Conservation (phyloP, 2,888 invertebrate genomes). For the Aromia moschata region DNA sequence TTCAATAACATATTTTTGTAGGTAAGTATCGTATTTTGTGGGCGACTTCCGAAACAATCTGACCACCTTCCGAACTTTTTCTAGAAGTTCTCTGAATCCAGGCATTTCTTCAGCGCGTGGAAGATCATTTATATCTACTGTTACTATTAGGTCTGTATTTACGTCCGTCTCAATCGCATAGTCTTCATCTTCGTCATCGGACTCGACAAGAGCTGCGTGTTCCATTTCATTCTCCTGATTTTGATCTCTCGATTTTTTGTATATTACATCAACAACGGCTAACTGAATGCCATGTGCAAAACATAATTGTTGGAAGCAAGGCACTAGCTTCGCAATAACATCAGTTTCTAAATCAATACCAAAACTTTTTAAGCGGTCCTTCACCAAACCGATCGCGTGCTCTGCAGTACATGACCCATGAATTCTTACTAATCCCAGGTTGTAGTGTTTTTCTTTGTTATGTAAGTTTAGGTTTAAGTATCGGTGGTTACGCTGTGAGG, state of each 20-base stretch:
- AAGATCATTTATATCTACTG: constrained; percentile 9
- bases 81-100: constrained; percentile 12
- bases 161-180: constrained; percentile 7
- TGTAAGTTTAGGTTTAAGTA: constrained; percentile 31
- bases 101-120: constrained; percentile 6
- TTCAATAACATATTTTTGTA: constrained; percentile 30
- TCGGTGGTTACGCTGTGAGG: constrained; percentile 18
- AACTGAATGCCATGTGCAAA: constrained; percentile 39
- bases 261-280: constrained; percentile 39
- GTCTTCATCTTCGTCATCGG: constrained; percentile 12
- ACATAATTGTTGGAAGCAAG: constrained; percentile 38
- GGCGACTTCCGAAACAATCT: constrained; percentile 25
- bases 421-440: constrained; percentile 25
- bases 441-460: constrained; percentile 9
- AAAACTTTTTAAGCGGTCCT: constrained; percentile 17
- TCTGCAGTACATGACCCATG: constrained; percentile 23
- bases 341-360: constrained; percentile 16
- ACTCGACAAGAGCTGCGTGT: constrained; percentile 10
- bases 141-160: too few relatives aligned
- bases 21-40: constrained; percentile 31
- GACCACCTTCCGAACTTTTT: constrained; percentile 29
- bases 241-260: constrained; percentile 11
- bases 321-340: constrained; percentile 30
- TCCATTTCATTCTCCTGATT: constrained; percentile 7
- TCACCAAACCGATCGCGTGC: constrained; percentile 9